phyloP scores from a whole-genome alignment of 37 sponge, comb jelly and placozoan genomes.

The Crambe crambe region DNA sequence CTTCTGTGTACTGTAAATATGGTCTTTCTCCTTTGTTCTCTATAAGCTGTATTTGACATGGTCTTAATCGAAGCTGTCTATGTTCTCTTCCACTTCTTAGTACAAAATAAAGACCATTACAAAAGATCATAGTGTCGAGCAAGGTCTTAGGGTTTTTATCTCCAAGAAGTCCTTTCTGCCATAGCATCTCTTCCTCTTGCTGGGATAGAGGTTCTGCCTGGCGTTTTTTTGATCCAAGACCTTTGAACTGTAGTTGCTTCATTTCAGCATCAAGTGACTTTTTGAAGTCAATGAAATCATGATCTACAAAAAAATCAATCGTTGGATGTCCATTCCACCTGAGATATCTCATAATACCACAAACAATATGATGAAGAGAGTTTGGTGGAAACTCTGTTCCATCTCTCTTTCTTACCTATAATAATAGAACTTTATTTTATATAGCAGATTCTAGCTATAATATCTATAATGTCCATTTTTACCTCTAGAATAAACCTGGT shows the following conservation, averaged over 20 bases:
- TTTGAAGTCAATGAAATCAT: conserved; percentile 8
- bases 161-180: conserved; percentile 26
- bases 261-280: conserved; percentile 40
- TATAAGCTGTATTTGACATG: conserved; percentile 23
- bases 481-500: too few species aligned
- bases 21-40: conserved; percentile 22
- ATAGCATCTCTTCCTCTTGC: conserved; percentile 22
- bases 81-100: conserved; percentile 48
- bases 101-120: too few species aligned
- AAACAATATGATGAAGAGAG: neutral
- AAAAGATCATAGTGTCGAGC: conserved; percentile 28
- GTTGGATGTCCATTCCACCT: conserved; percentile 1
- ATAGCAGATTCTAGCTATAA: too few species aligned
- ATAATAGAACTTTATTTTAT: too few species aligned
- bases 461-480: too few species aligned
- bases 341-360: neutral
- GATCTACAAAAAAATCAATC: conserved; percentile 23
- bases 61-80: conserved; percentile 16
- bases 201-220: conserved; percentile 15
- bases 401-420: neutral
- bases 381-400: neutral
- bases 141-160: conserved; percentile 7
- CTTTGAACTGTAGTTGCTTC: conserved; percentile 22
- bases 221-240: conserved; percentile 3
- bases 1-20: conserved; percentile 21